Evolutionary conservation across 2,113 vertebrate species (phyloP).

Genomic region (Alaudala cheleensis): DNA sequence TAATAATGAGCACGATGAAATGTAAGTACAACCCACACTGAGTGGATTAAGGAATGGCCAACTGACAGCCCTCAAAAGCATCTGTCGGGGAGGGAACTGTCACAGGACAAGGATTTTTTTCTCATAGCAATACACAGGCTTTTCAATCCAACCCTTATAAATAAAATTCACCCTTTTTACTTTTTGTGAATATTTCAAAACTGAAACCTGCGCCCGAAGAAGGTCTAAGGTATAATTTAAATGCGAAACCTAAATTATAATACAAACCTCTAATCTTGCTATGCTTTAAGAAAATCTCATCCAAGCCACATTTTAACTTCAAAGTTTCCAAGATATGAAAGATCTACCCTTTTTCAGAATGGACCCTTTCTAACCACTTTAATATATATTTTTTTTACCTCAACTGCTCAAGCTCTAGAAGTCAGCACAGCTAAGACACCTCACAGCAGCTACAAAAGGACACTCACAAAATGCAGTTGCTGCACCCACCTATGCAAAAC

Average conservation of each 20-base stretch:
- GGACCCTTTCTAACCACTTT: background rate
- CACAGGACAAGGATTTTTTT: background rate
- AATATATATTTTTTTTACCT: background rate
- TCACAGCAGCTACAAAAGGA: background rate
- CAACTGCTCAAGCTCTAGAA: background rate
- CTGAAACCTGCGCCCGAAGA: background rate
- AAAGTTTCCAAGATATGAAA: background rate
- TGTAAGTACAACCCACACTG: background rate
- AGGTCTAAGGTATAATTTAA: background rate
- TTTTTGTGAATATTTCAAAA: background rate
- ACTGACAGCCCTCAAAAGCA: constrained; percentile 15
- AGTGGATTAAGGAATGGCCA: constrained; percentile 40
- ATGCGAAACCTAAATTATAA: background rate
- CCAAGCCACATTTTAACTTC: background rate
- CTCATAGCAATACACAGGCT: accelerated
- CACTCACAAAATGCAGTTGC: background rate
- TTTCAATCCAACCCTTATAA: background rate
- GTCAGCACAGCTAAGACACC: background rate
- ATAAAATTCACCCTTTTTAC: background rate
- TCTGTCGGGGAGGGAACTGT: background rate
- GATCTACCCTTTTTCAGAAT: background rate
- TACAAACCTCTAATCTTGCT: background rate
- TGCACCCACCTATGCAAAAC: background rate
- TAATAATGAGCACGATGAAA: background rate
- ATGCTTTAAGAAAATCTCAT: background rate